A percentile compares a stretch with the other conserved stretches of the same genome.
Evolutionary conservation across 2,797 vertebrate genomes (phyloP).

Genomic region (Ceryle rudis): DNA sequence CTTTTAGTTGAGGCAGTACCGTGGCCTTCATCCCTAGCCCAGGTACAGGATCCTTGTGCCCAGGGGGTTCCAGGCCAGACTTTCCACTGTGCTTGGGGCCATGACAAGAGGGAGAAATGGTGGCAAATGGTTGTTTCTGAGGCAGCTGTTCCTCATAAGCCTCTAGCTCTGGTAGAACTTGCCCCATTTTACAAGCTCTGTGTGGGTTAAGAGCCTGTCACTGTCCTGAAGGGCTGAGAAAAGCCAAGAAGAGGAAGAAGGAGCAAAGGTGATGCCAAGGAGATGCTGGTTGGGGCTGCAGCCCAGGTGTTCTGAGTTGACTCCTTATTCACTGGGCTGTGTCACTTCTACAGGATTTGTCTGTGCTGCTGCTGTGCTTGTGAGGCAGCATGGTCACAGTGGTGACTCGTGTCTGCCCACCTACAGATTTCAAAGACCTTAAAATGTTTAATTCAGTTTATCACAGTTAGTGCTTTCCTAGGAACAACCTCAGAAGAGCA

Average conservation of each 20-base stretch:
- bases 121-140: background rate
- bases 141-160: background rate
- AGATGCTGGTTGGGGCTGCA: background rate
- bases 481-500: background rate
- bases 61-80: background rate
- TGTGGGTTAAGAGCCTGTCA: background rate
- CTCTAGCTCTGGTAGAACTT: background rate
- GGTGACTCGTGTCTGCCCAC: background rate
- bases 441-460: background rate
- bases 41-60: background rate
- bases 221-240: background rate
- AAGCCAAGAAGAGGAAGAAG: background rate
- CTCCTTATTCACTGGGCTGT: background rate
- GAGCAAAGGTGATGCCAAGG: background rate
- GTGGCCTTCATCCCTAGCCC: background rate
- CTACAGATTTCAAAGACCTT: background rate
- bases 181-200: background rate
- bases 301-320: background rate
- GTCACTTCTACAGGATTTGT: background rate
- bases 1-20: background rate
- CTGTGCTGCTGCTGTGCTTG: background rate
- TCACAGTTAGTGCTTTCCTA: background rate
- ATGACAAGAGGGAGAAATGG: accelerated
- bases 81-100: background rate
- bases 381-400: background rate